Evolutionary conservation across 1,140 invertebrate species (phyloP).

Genomic region (Sitobion miscanthi): DNA sequence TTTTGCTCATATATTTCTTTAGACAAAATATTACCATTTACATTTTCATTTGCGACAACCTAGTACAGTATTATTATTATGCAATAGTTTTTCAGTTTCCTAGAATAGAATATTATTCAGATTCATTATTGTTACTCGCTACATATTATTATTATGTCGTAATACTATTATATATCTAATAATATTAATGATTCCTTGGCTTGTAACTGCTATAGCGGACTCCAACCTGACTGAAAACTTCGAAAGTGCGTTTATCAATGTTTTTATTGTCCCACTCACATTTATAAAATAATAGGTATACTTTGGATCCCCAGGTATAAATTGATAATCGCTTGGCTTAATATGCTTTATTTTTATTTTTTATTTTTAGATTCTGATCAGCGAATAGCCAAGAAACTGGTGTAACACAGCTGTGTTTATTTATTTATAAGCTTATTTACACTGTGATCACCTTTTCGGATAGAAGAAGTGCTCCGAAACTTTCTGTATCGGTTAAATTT

Average conservation of each 20-base stretch:
- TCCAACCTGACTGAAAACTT: too few species aligned
- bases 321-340: not conserved
- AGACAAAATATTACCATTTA: too few species aligned
- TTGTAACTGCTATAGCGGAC: not conserved
- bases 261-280: too few species aligned
- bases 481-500: not conserved
- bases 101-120: too few species aligned
- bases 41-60: not conserved
- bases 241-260: too few species aligned
- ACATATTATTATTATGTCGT: too few species aligned
- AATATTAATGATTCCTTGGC: not conserved
- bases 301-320: not conserved
- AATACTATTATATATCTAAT: not conserved
- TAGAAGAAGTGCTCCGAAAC: not conserved
- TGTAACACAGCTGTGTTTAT: not conserved
- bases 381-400: not conserved
- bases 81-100: not conserved
- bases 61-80: not conserved
- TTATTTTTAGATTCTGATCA: not conserved
- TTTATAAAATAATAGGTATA: too few species aligned
- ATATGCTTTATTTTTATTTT: not conserved
- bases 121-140: too few species aligned
- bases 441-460: not conserved
- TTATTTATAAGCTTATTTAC: not conserved
- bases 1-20: not conserved